Evolutionary conservation across 2,888 invertebrate species (phyloP).

Genomic region (Amphipyra berbera): DNA sequence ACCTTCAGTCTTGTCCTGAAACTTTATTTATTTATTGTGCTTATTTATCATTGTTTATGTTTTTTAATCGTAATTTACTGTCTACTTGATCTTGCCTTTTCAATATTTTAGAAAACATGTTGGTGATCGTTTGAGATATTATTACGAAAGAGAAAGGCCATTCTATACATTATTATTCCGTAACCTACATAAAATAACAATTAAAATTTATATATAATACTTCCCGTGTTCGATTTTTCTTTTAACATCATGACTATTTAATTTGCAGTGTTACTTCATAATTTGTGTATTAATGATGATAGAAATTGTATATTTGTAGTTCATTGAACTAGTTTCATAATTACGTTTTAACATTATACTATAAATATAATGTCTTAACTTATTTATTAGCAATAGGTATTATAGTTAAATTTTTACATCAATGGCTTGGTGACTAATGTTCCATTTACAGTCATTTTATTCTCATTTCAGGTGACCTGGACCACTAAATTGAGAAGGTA

Average conservation of each 20-base stretch:
- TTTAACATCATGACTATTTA: background rate
- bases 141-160: slow-evolving; percentile 76
- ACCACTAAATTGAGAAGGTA: slow-evolving; percentile 70
- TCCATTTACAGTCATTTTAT: slow-evolving; percentile 17
- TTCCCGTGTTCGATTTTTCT: slow-evolving; percentile 1
- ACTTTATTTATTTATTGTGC: slow-evolving; percentile 63
- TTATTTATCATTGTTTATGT: slow-evolving; percentile 62
- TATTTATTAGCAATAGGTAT: background rate
- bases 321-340: slow-evolving; percentile 53
- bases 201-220: slow-evolving; percentile 44
- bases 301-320: slow-evolving; percentile 32
- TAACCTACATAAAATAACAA: slow-evolving; percentile 73
- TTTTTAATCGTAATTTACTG: slow-evolving; percentile 35
- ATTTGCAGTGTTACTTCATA: background rate
- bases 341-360: slow-evolving; percentile 19
- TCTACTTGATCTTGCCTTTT: slow-evolving; percentile 15
- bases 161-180: slow-evolving; percentile 60
- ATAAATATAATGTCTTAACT: slow-evolving; percentile 1
- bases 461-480: slow-evolving; percentile 65
- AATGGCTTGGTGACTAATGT: slow-evolving; percentile 17
- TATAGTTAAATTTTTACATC: background rate
- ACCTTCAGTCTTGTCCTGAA: slow-evolving; percentile 76
- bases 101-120: slow-evolving; percentile 15
- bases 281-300: slow-evolving; percentile 4
- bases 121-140: slow-evolving; percentile 32